Conservation (phyloP, 2,797 vertebrate species). For the Karalla daura region DNA sequence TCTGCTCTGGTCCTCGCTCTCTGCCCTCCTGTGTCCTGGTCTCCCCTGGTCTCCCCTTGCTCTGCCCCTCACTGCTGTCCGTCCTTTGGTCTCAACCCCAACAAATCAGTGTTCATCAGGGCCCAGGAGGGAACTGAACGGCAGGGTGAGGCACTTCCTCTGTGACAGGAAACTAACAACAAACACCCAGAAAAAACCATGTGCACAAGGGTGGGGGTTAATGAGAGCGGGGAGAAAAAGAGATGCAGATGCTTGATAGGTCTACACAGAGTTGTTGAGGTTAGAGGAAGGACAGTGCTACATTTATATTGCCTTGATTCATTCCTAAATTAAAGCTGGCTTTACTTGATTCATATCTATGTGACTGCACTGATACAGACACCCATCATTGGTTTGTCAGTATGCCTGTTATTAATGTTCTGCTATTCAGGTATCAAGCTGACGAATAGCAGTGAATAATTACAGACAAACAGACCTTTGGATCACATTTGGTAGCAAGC, state of each 20-base stretch:
- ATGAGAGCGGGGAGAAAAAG: conserved; percentile 56
- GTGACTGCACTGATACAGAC: neutral
- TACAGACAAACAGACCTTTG: too few species aligned
- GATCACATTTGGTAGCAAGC: too few species aligned
- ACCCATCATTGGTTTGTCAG: neutral
- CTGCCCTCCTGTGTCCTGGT: conserved; percentile 34
- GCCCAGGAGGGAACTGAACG: conserved; percentile 73
- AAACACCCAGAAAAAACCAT: conserved; percentile 72
- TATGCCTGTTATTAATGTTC: too few species aligned
- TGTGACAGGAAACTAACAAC: conserved; percentile 84
- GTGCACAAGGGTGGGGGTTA: conserved; percentile 8
- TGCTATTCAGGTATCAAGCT: too few species aligned
- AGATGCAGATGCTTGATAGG: conserved; percentile 60
- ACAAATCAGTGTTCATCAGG: conserved; percentile 72
- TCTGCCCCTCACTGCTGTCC: too few species aligned
- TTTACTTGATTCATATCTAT: neutral
- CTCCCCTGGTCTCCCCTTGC: conserved; percentile 53
- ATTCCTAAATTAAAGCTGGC: neutral
- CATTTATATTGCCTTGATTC: neutral
- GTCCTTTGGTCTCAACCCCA: conserved; percentile 3
- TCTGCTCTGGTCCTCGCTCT: conserved; percentile 10
- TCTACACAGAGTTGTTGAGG: conserved; percentile 26
- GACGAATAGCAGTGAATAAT: too few species aligned
- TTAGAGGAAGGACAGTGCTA: conserved; percentile 31
- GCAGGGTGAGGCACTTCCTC: conserved; percentile 85